Percentiles rank a stretch among this genome's conserved stretches.
Conservation (phyloP, 2,888 invertebrate genomes). For the Antheraea yamamai region DNA sequence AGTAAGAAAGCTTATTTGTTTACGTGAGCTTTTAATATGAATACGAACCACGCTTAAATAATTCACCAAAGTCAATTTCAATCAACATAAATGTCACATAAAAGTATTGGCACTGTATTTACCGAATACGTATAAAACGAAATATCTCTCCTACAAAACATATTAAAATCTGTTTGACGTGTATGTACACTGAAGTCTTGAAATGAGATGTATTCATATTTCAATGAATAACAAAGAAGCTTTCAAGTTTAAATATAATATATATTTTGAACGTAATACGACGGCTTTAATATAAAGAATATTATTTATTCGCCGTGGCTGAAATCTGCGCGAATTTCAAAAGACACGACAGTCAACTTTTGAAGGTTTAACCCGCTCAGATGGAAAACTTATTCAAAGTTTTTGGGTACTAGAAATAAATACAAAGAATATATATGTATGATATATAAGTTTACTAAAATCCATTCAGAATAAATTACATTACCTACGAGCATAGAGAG, state of each 20-base stretch:
- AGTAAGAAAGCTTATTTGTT: neutral
- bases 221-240: slow-evolving; percentile 2
- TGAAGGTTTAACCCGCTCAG: neutral
- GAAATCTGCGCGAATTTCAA: neutral
- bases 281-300: slow-evolving; percentile 1
- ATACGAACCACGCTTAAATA: neutral
- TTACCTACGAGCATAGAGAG: neutral
- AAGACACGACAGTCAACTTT: neutral
- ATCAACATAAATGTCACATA: neutral
- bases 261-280: neutral
- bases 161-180: neutral
- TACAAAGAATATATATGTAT: neutral
- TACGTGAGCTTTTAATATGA: neutral
- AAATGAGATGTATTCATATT: neutral
- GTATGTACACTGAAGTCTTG: neutral
- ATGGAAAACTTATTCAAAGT: slow-evolving; percentile 9
- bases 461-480: neutral
- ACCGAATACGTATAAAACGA: neutral
- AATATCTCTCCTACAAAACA: neutral
- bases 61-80: neutral
- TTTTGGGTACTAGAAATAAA: slow-evolving; percentile 5
- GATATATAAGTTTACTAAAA: neutral
- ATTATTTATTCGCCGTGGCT: neutral
- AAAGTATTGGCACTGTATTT: neutral
- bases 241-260: neutral